Percentiles rank a stretch among this genome's conserved stretches.
phyloP scores from a whole-genome alignment of 2,888 invertebrate genomes.

The Cryptosula pallasiana region DNA sequence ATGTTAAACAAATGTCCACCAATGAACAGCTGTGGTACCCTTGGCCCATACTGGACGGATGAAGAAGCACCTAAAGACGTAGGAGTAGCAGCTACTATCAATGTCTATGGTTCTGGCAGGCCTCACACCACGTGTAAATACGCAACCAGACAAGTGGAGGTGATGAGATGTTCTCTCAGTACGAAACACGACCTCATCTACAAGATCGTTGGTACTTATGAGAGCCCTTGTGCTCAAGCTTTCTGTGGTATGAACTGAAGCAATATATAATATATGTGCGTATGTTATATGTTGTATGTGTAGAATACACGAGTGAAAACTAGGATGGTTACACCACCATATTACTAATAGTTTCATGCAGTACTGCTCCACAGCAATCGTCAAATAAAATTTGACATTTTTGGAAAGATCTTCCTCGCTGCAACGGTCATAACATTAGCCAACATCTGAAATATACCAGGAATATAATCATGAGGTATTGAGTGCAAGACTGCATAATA shows the following conservation, averaged over 20 bases:
- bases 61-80: not conserved
- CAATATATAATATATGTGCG: too few relatives aligned
- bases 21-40: not conserved
- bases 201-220: not conserved
- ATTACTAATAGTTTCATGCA: too few relatives aligned
- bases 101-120: not conserved
- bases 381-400: too few relatives aligned
- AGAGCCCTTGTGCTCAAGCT: not conserved
- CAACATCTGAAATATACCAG: too few relatives aligned
- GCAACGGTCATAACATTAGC: too few relatives aligned
- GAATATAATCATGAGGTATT: too few relatives aligned
- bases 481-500: too few relatives aligned
- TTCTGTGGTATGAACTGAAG: not conserved
- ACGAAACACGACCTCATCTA: constrained; percentile 11
- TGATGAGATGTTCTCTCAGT: not conserved
- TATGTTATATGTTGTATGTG: too few relatives aligned
- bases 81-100: not conserved
- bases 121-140: not conserved
- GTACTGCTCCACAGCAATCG: too few relatives aligned
- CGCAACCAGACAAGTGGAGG: not conserved
- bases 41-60: not conserved
- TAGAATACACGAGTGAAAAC: too few relatives aligned
- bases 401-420: too few relatives aligned
- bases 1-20: not conserved
- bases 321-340: too few relatives aligned